A percentile compares a stretch with the other conserved stretches of the same genome.
Conservation (phyloP, 1,140 invertebrate species). For the Ridgeia piscesae region DNA sequence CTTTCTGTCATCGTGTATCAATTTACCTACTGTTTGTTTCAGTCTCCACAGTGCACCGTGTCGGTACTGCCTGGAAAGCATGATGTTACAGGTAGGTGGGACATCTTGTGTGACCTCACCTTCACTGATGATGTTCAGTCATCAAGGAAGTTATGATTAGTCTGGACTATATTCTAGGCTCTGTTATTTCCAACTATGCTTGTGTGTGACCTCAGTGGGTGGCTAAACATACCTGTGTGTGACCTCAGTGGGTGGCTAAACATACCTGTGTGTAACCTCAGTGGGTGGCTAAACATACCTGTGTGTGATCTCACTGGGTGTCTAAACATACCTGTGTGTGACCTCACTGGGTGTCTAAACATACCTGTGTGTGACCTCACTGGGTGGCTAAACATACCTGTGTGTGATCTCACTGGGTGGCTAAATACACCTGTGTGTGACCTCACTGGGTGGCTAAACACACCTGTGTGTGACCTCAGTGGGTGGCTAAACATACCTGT, state of each 20-base stretch:
- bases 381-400: too few relatives aligned
- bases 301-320: too few relatives aligned
- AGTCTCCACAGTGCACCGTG: conserved; percentile 79
- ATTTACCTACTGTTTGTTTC: conserved; percentile 37
- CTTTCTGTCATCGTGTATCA: too few relatives aligned
- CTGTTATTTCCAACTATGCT: neutral
- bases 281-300: neutral
- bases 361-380: too few relatives aligned
- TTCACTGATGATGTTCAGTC: too few relatives aligned
- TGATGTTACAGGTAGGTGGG: conserved; percentile 55
- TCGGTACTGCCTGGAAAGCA: conserved; percentile 72
- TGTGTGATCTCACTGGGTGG: neutral
- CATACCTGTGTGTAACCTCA: neutral
- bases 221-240: too few relatives aligned
- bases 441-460: too few relatives aligned
- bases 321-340: neutral
- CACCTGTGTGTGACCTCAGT: neutral
- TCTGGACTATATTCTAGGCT: neutral
- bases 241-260: too few relatives aligned
- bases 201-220: neutral
- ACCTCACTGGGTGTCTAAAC: neutral
- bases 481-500: neutral
- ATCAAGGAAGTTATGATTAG: neutral
- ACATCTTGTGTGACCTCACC: conserved; percentile 11
- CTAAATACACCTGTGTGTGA: too few relatives aligned